Conservation (phyloP, 35 echinoderm and acorn worm genomes). For the Lytechinus pictus region DNA sequence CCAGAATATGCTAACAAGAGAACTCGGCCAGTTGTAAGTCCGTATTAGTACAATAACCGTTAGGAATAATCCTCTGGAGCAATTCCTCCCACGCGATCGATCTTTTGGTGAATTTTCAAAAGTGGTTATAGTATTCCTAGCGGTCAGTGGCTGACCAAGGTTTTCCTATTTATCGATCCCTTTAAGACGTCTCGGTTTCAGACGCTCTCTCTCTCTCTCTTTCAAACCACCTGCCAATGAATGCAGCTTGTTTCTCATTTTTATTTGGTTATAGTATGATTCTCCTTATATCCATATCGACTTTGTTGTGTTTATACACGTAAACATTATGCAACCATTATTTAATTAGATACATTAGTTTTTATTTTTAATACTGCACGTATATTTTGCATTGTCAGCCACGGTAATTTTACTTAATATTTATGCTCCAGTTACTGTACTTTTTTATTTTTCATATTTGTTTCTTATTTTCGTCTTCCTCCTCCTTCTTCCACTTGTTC, state of each 20-base stretch:
- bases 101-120: background rate
- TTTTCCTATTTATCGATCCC: background rate
- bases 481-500: too few species aligned
- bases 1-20: too few species aligned
- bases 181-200: conserved; percentile 9
- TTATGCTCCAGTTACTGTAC: too few species aligned
- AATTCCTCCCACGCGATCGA: background rate
- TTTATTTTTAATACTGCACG: too few species aligned
- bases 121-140: background rate
- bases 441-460: too few species aligned
- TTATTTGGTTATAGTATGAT: background rate
- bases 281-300: background rate
- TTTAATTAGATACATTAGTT: too few species aligned
- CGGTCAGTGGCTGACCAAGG: background rate
- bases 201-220: background rate
- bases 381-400: too few species aligned
- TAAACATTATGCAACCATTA: too few species aligned
- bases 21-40: background rate
- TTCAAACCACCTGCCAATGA: background rate
- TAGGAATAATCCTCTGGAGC: background rate
- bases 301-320: background rate
- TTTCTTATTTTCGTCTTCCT: too few species aligned
- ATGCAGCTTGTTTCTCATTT: background rate
- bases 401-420: too few species aligned
- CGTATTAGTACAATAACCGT: background rate